These are phyloP conservation scores for Paratilapia polleni DNA, from an alignment of 2,113 vertebrate species.

Conservation along the genomic window DNA sequence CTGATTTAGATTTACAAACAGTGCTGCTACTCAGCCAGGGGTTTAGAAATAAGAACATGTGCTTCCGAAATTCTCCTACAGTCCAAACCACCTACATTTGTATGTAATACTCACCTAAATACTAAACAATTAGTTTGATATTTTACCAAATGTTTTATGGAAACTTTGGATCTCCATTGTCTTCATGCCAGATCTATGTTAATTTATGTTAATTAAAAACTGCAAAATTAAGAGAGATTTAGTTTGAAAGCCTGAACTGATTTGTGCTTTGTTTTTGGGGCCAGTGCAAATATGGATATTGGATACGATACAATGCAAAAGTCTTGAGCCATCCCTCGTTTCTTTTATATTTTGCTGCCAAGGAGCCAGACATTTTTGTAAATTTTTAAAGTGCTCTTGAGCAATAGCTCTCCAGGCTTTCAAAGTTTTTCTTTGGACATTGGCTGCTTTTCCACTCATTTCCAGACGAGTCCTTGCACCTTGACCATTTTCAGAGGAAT, in stretches of 20 bases:
- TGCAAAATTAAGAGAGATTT: background rate
- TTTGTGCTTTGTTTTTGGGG: background rate
- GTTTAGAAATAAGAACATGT: background rate
- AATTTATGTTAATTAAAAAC: background rate
- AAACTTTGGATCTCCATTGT: background rate
- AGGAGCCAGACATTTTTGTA: background rate
- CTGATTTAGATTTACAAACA: background rate
- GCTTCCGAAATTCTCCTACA: background rate
- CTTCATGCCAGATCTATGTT: background rate
- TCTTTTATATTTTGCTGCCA: background rate
- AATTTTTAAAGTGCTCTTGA: background rate
- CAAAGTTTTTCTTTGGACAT: background rate
- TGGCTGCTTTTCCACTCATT: background rate
- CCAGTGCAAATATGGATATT: background rate
- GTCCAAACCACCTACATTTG: background rate
- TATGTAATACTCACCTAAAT: background rate
- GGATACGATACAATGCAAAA: background rate
- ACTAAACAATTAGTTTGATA: background rate
- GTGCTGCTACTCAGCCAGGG: background rate
- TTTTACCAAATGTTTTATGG: too few species aligned
- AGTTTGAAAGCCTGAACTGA: background rate
- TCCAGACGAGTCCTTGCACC: too few species aligned
- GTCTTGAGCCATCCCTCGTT: background rate
- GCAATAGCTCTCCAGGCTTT: background rate
- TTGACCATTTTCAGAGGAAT: background rate